Evolutionary conservation across 2,888 invertebrate genomes (phyloP).

Genomic region (Sesia apiformis): DNA sequence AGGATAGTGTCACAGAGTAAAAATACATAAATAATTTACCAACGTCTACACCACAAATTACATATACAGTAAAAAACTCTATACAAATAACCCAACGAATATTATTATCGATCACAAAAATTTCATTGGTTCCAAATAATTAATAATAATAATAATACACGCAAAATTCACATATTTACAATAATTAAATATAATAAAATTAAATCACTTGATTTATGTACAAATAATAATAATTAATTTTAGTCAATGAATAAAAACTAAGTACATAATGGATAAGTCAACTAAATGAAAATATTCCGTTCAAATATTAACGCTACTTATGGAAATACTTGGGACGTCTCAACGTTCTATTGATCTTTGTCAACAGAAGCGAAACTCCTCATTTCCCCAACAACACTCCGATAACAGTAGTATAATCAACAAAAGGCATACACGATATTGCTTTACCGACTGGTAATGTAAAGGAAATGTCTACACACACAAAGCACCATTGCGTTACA

Average conservation of each 20-base stretch:
- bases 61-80: conserved; percentile 58
- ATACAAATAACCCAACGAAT: conserved; percentile 55
- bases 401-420: conserved; percentile 17
- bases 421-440: conserved; percentile 29
- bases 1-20: conserved; percentile 30
- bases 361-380: conserved; percentile 39
- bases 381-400: conserved; percentile 23
- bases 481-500: conserved; percentile 60
- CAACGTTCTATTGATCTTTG: conserved; percentile 8
- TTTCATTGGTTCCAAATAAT: conserved; percentile 50
- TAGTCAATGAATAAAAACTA: conserved; percentile 11
- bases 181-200: conserved; percentile 43
- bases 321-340: background rate
- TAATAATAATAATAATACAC: conserved; percentile 42
- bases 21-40: conserved; percentile 37
- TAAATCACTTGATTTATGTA: conserved; percentile 48
- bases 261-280: background rate
- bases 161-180: conserved; percentile 68
- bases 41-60: conserved; percentile 51
- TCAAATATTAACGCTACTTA: no score
- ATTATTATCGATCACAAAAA: conserved; percentile 48
- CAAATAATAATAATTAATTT: conserved; percentile 12
- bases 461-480: conserved; percentile 33
- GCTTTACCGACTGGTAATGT: conserved; percentile 31
- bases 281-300: background rate